phyloP scores from a whole-genome alignment of 2,113 vertebrate species.

The Gadus macrocephalus region DNA sequence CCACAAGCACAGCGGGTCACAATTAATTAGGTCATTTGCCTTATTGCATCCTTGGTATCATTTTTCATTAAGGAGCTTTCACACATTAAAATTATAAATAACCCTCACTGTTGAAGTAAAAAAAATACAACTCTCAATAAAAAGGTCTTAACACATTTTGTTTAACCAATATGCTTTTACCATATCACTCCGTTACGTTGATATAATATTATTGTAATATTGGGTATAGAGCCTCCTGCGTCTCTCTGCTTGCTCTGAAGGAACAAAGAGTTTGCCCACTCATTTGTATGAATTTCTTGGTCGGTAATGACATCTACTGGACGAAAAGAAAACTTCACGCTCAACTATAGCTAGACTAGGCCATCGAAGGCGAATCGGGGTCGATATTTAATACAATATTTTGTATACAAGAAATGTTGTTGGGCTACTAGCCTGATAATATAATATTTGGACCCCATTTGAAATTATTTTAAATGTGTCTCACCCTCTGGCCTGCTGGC shows the following conservation, averaged over 20 bases:
- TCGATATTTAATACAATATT: too few species aligned
- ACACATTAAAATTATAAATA: background rate
- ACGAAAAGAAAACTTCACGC: background rate
- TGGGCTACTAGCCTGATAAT: too few species aligned
- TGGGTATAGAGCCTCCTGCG: background rate
- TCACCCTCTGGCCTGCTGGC: conserved; percentile 36
- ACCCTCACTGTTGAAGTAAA: background rate
- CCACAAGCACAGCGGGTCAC: conserved; percentile 21
- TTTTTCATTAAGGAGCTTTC: background rate
- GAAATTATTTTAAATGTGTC: too few species aligned
- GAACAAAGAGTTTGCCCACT: conserved; percentile 38
- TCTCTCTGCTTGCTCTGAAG: conserved; percentile 14
- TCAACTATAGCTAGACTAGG: too few species aligned
- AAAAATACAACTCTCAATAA: too few species aligned
- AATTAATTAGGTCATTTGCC: conserved; percentile 8
- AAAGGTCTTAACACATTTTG: background rate
- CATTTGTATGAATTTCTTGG: conserved; percentile 37
- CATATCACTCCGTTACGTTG: background rate
- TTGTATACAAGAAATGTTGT: too few species aligned
- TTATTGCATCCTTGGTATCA: too few species aligned
- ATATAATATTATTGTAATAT: too few species aligned
- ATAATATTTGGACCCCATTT: too few species aligned
- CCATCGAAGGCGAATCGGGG: too few species aligned
- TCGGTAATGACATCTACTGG: conserved; percentile 61
- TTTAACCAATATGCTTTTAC: background rate